Evolutionary conservation across 2,113 vertebrate species (phyloP).

Genomic region (Heteronetta atricapilla): DNA sequence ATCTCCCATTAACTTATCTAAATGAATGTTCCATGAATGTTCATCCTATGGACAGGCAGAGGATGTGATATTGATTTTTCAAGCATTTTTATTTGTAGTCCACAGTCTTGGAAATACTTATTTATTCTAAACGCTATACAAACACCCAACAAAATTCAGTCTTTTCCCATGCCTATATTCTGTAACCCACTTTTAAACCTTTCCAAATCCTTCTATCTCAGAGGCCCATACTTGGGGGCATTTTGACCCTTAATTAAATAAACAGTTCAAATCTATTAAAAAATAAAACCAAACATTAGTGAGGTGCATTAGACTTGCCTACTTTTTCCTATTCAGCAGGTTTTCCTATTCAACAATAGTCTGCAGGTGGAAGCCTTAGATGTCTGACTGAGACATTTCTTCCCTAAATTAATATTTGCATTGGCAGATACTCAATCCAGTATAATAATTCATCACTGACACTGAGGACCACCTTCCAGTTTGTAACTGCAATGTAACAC

Average conservation of each 20-base stretch:
- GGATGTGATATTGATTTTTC: constrained; percentile 4
- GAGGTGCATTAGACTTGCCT: neutral
- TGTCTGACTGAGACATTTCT: neutral
- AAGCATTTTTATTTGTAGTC: neutral
- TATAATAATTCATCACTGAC: neutral
- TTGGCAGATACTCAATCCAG: neutral
- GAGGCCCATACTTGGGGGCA: neutral
- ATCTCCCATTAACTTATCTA: constrained; percentile 15
- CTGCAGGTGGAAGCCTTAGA: neutral
- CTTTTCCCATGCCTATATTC: neutral
- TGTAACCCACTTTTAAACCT: neutral
- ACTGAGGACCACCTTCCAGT: neutral
- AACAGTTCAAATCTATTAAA: neutral
- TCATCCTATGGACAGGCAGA: constrained; percentile 9
- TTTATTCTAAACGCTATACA: neutral
- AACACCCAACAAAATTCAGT: neutral
- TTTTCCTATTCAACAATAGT: too few species aligned
- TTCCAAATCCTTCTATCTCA: neutral
- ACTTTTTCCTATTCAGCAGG: too few species aligned
- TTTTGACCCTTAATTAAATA: neutral
- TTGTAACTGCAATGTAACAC: neutral
- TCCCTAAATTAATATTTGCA: neutral
- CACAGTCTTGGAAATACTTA: neutral
- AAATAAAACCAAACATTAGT: neutral
- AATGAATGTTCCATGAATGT: constrained; percentile 10